A percentile compares a stretch with the other conserved stretches of the same genome.
phyloP scores from a whole-genome alignment of 2,888 invertebrate genomes.

The Coelinius sp. region DNA sequence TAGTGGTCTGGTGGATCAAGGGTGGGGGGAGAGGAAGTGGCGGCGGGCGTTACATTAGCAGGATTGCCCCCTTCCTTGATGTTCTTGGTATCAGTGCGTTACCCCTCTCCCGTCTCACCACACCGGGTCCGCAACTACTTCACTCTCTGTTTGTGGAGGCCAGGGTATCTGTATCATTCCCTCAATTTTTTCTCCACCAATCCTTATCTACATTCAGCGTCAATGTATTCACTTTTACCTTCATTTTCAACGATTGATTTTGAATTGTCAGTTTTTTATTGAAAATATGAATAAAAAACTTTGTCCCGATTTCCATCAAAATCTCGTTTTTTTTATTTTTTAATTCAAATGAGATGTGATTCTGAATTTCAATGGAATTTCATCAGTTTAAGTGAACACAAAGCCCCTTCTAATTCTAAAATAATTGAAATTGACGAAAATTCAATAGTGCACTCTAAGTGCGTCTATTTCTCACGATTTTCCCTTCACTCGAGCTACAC shows the following conservation, averaged over 20 bases:
- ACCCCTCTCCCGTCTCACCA: conserved; percentile 1
- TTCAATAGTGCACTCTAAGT: not conserved
- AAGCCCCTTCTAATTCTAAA: not conserved
- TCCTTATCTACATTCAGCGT: conserved; percentile 41
- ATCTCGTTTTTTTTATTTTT: too few relatives aligned
- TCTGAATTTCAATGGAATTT: not conserved
- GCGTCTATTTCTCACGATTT: conserved; percentile 30
- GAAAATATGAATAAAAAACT: too few relatives aligned
- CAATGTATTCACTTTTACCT: conserved; percentile 31
- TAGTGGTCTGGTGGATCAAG: conserved; percentile 55
- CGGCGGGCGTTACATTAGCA: conserved; percentile 63
- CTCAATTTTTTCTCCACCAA: conserved; percentile 27
- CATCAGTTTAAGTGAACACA: not conserved
- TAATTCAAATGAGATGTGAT: too few relatives aligned
- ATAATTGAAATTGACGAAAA: conserved; percentile 15
- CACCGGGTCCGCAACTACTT: conserved; percentile 30
- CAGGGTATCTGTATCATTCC: conserved; percentile 33
- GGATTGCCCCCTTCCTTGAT: conserved; percentile 60
- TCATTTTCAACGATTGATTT: conserved; percentile 16
- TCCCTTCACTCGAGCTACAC: not conserved
- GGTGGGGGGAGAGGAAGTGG: conserved; percentile 46
- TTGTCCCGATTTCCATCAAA: too few relatives aligned
- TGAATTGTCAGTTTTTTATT: too few relatives aligned
- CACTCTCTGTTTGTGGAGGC: conserved; percentile 24
- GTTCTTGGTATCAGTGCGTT: conserved; percentile 32